Evolutionary conservation across 1,140 invertebrate genomes (phyloP), one percentile per base, ranked within the genome.

Genomic region (Aphelinus atriplicis): DNA sequence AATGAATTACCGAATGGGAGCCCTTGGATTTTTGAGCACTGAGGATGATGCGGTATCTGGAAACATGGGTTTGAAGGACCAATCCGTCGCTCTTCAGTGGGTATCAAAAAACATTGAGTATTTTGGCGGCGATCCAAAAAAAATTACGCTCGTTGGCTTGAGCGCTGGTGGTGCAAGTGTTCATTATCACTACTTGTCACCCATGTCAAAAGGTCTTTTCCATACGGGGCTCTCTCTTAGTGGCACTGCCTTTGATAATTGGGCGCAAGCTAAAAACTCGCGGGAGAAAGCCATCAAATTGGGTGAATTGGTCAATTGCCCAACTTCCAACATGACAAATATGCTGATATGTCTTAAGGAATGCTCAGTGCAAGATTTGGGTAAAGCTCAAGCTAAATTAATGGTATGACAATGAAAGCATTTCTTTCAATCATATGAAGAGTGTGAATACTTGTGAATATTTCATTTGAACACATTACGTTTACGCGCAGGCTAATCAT

Each of bases 221-320:
- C 26, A 26, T 26, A 26, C 26, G 26, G 26, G 26, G 26, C 26
- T 26, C 26, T 62, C 94, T 1, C 90, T 92, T 87, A 94, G 93
- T 80, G 95, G 94, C 0, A 91, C 92, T 6, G 91, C 91, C 3
- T 82, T 93, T 7, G 88, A 88, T 77, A 90, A 90, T 1, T 95
- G 92, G 94, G 91, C 92, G 0, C 83, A 92, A 47, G 88, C 90
- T 2, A 84, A 91, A 77, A 89, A 92, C 62, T 89, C 92, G 0
- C 82, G 88, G 2, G 85, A 90, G 75, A 93, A 93, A 80, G 91
- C 93, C 0, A 85, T 88, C 53, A 84, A 89, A 57, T 83, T 95
- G 3, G 92, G 91, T 0, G 79, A 84, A 2, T 84, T 88, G 1
- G 84, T 95, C 0, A 93, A 92, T 74, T 95, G 94, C 83, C 89